Base-by-base conservation (phyloP, 2,888 invertebrate genomes). In the Napeogenes inachia region DNA sequence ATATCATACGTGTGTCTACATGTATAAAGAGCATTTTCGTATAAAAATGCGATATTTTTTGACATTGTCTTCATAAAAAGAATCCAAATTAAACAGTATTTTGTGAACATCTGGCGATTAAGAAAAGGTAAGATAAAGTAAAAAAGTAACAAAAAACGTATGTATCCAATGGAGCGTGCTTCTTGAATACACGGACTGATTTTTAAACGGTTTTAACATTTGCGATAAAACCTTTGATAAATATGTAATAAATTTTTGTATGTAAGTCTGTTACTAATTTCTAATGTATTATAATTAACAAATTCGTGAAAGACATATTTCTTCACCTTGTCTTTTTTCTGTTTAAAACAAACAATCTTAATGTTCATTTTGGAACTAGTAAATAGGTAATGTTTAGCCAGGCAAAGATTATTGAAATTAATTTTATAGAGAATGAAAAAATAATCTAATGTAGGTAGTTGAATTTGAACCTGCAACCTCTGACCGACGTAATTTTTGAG, bases 41-140 rank as follows among this genome's bases (percentile, higher is more conserved):
- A 50, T 30, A 2, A 30, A 30, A 3, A 8, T n/a, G 8, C 5
- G 0, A 30, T 4, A 50, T 50, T 50, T 30, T 30, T 50, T 30
- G 21, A 30, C 30, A 30, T 10, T 13, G 13, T 50, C 13, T 4
- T 50, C 50, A 30, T 56, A 62, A 74, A 35, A 75, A 76, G 80
- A 75, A 70, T 80, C 73, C 79, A 85, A 87, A 88, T 89, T 88
- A 85, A 81, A 85, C 77, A 75, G 77, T 75, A 84, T 87, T 87
- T 78, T 73, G 69, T 65, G 68, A 77, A 75, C 88, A 88, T 81
- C 87, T 85, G 89, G 86, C 69, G 71, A 68, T 66, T 59, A 68
- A 70, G 74, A 73, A 75, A 76, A 74, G 66, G 65, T 71, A 72
- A 73, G 13, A 13, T 30, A 30, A 30, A 8, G 10, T 1, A 30